phyloP scores from a whole-genome alignment of 2,888 invertebrate species.

The Unio pictorum region DNA sequence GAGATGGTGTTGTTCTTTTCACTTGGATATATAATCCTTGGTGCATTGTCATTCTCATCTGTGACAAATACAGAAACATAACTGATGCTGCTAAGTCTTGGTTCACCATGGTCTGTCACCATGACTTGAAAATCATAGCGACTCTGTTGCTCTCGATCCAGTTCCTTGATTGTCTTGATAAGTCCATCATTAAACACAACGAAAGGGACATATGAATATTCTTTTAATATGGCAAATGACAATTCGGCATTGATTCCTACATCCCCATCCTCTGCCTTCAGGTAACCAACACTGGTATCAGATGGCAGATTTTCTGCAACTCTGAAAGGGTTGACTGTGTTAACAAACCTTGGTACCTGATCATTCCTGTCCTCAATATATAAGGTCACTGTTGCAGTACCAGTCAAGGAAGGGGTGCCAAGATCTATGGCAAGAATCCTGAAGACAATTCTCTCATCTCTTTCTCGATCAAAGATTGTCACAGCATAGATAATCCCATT shows the following conservation, averaged over 20 bases:
- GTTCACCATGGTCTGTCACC: constrained; percentile 48
- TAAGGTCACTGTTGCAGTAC: constrained; percentile 39
- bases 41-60: constrained; percentile 58
- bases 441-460: constrained; percentile 21
- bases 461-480: constrained; percentile 44
- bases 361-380: constrained; percentile 38
- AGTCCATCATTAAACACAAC: constrained; percentile 41
- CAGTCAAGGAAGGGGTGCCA: constrained; percentile 29
- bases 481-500: constrained; percentile 47
- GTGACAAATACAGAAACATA: constrained; percentile 39
- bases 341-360: constrained; percentile 32
- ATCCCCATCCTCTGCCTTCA: constrained; percentile 42
- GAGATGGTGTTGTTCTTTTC: constrained; percentile 37
- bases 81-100: constrained; percentile 32
- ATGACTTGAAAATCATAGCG: constrained; percentile 39
- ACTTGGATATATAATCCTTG: constrained; percentile 55
- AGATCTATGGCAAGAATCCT: constrained; percentile 36
- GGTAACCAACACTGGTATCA: constrained; percentile 26
- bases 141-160: constrained; percentile 48
- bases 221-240: constrained; percentile 25
- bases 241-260: constrained; percentile 44
- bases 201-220: constrained; percentile 37
- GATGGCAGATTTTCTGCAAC: constrained; percentile 35
- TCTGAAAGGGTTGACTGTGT: constrained; percentile 23
- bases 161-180: constrained; percentile 35